phyloP scores from a whole-genome alignment of 2,888 invertebrate genomes.

The Dastarcus helophoroides region DNA sequence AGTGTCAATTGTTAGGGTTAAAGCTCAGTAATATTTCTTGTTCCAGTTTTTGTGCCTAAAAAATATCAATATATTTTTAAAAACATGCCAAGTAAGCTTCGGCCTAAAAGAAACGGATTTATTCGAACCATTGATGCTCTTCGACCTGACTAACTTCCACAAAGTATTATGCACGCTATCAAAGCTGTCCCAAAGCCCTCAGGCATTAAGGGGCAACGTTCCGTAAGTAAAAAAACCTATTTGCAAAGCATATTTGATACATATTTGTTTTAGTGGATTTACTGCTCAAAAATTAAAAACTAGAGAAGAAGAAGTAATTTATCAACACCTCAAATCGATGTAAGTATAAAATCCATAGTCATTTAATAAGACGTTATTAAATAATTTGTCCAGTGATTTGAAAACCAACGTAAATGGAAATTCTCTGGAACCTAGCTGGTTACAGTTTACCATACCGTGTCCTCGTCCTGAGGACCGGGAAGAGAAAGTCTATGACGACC shows the following conservation, averaged over 20 bases:
- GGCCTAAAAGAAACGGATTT: slow-evolving; percentile 75
- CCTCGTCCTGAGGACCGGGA: slow-evolving; percentile 55
- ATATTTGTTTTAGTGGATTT: slow-evolving; percentile 55
- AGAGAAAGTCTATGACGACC: slow-evolving; percentile 78
- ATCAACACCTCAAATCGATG: slow-evolving; percentile 71
- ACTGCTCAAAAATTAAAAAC: slow-evolving; percentile 54
- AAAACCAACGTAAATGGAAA: slow-evolving; percentile 15
- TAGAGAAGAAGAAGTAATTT: slow-evolving; percentile 73
- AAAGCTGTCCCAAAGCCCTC: slow-evolving; percentile 71
- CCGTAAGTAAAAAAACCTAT: slow-evolving; percentile 49
- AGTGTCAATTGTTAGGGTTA: no score
- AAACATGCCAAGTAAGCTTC: slow-evolving; percentile 75
- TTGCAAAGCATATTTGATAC: slow-evolving; percentile 8
- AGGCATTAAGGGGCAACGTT: slow-evolving; percentile 55
- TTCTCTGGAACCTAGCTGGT: slow-evolving; percentile 45
- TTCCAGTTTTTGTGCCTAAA: slow-evolving; percentile 92
- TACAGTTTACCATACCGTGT: slow-evolving; percentile 52
- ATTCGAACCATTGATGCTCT: slow-evolving; percentile 91
- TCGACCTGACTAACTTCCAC: slow-evolving; percentile 90
- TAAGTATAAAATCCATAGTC: no score
- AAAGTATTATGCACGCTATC: slow-evolving; percentile 85
- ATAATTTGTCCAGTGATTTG: slow-evolving; percentile 10
- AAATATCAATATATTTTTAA: slow-evolving; percentile 87
- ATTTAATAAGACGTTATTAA: no score
- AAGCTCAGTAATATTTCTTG: no score